Evolutionary conservation across 1,140 invertebrate species (phyloP).

Genomic region (Cydia amplana): DNA sequence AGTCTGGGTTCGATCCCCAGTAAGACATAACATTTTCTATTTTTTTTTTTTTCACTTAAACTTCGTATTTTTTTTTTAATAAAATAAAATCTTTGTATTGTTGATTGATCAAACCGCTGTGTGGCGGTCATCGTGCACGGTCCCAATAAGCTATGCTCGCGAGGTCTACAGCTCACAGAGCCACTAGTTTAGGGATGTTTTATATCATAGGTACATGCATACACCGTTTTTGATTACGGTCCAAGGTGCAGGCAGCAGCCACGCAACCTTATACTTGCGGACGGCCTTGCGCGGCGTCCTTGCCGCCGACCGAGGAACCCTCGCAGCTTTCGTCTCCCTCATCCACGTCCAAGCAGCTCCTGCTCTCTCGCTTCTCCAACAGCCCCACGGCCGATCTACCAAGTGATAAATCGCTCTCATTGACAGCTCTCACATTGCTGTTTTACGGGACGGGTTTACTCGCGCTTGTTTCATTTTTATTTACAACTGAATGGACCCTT

Average conservation of each 20-base stretch:
- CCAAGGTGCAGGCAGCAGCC: slow-evolving; percentile 38
- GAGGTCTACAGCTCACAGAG: too few species aligned
- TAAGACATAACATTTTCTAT: too few species aligned
- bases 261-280: slow-evolving; percentile 56
- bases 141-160: too few species aligned
- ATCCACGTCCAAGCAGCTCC: slow-evolving; percentile 39
- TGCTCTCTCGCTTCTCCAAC: slow-evolving; percentile 48
- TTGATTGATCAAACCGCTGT: too few species aligned
- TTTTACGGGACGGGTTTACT: slow-evolving; percentile 62
- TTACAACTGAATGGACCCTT: slow-evolving; percentile 61
- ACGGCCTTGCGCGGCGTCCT: slow-evolving; percentile 70
- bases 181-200: too few species aligned
- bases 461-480: slow-evolving; percentile 62
- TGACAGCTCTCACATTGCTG: slow-evolving; percentile 62
- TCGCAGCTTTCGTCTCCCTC: slow-evolving; percentile 42
- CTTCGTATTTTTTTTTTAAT: too few species aligned
- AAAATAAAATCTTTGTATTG: too few species aligned
- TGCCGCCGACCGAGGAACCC: slow-evolving; percentile 52
- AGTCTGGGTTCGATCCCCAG: too few species aligned
- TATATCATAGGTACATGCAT: too few species aligned
- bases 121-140: too few species aligned
- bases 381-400: slow-evolving; percentile 57
- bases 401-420: slow-evolving; percentile 66
- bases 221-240: neutral
- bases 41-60: too few species aligned